phyloP scores from a whole-genome alignment of 2,888 invertebrate genomes.

The Agrotis exclamationis region DNA sequence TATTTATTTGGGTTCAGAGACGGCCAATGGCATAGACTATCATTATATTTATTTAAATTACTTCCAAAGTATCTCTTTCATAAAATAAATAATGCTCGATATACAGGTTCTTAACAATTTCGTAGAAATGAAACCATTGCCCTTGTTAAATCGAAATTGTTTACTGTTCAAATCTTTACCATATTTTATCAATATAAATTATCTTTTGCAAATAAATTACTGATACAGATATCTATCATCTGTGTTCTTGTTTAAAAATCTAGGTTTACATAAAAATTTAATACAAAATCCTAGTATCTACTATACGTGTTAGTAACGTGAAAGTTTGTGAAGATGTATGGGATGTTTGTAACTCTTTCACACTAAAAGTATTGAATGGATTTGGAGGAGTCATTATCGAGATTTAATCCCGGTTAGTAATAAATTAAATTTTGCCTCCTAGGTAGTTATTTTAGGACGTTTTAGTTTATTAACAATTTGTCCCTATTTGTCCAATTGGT shows the following conservation, averaged over 20 bases:
- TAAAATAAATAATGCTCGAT: background rate
- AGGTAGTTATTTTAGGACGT: background rate
- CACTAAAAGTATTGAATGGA: too few species aligned
- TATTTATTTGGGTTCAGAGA: background rate
- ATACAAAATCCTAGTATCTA: too few species aligned
- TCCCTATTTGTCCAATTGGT: background rate
- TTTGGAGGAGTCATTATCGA: too few species aligned
- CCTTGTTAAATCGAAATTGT: slow-evolving; percentile 21
- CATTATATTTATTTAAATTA: slow-evolving; percentile 14
- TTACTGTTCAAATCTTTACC: background rate
- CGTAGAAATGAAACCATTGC: background rate
- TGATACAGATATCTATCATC: background rate
- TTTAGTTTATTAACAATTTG: background rate
- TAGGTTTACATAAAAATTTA: background rate
- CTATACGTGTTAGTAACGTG: too few species aligned
- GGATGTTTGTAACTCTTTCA: too few species aligned
- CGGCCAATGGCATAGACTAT: background rate
- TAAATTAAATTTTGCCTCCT: too few species aligned
- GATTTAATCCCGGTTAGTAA: too few species aligned
- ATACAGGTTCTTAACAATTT: background rate
- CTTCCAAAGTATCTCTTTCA: slow-evolving; percentile 1
- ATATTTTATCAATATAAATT: too few species aligned
- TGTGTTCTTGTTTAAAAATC: background rate
- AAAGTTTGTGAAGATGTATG: too few species aligned
- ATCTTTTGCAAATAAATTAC: slow-evolving; percentile 2